These are phyloP conservation scores for Eurois occulta DNA, from an alignment of 2,888 invertebrate species.

Conservation along the genomic window DNA sequence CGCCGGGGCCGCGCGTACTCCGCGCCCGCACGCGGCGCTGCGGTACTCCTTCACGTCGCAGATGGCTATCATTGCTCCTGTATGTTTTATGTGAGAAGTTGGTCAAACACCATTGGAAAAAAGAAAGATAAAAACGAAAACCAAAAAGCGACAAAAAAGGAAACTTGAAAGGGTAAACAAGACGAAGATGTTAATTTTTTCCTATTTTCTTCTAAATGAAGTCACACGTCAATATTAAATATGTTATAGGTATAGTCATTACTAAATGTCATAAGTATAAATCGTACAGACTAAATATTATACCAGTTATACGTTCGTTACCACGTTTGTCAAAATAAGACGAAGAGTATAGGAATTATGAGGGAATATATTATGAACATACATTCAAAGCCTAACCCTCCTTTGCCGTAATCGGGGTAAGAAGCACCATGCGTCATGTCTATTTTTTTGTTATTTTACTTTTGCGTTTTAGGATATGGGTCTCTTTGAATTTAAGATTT, in stretches of 20 bases:
- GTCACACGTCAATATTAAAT: not conserved
- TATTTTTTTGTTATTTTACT: no score
- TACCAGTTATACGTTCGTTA: not conserved
- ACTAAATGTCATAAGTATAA: not conserved
- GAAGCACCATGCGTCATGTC: no score
- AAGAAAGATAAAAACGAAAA: not conserved
- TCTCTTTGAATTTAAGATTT: no score
- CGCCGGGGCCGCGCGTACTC: conserved; percentile 90
- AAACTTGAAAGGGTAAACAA: not conserved
- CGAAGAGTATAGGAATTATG: not conserved
- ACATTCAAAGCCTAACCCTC: not conserved
- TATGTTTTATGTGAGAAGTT: not conserved
- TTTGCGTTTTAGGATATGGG: no score
- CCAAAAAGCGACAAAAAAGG: not conserved
- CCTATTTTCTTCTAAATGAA: not conserved
- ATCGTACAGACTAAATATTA: not conserved
- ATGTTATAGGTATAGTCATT: not conserved
- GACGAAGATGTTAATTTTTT: not conserved
- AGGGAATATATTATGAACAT: not conserved
- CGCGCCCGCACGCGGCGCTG: conserved; percentile 93
- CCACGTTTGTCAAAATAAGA: not conserved
- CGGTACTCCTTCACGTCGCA: conserved; percentile 99
- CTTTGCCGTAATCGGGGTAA: no score
- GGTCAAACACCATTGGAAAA: not conserved
- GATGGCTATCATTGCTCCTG: conserved; percentile 99